Evolutionary conservation across 2,113 vertebrate species (phyloP), one percentile per base, ranked within the genome.

Genomic region (Pionites leucogaster): DNA sequence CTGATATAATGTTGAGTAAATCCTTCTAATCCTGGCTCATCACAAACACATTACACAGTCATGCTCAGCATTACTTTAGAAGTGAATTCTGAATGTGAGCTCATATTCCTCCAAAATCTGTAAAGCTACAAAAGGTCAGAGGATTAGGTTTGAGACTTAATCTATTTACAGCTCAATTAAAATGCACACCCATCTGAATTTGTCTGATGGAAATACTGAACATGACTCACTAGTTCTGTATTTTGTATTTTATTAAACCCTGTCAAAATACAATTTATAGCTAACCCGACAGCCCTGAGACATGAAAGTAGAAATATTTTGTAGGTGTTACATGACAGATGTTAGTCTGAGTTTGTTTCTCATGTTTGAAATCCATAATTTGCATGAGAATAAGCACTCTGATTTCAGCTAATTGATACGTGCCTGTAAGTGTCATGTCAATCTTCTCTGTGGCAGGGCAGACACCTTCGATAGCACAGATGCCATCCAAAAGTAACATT

Each of bases 201-300:
- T 89, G 33, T 81, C 72, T 79, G 84, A 81, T 87, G 74, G 88
- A 92, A 96, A 95, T 85, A 76, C 59, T 67, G 87, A 96, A 35
- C 62, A 85, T 92, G 91, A 95, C 74, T 95, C 95, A 94, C 82
- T 82, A 90, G 63, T 90, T 92, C 84, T 16, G 29, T 97, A 92
- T 95, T 97, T 95, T 93, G 77, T 97, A 85, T 97, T 97, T 96
- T 96, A 96, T 96, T 93, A 95, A 96, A 96, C 74, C 29, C 65
- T 94, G 97, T 96, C 96, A 97, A 96, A 97, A 97, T 93, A 94
- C 28, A 0, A 96, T 96, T 96, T 94, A 91, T 88, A 92, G 93
- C 90, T 94, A 93, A 96, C 70, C 67, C 47, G 90, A 81, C 82
- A 92, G 77, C 81, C 81, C 41, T 92, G 53, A 93, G 82, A 96